Percentiles rank a stretch among this genome's conserved stretches.
Evolutionary conservation across 2,797 vertebrate species (phyloP).

Genomic region (Sebastiscus albofasciatus): DNA sequence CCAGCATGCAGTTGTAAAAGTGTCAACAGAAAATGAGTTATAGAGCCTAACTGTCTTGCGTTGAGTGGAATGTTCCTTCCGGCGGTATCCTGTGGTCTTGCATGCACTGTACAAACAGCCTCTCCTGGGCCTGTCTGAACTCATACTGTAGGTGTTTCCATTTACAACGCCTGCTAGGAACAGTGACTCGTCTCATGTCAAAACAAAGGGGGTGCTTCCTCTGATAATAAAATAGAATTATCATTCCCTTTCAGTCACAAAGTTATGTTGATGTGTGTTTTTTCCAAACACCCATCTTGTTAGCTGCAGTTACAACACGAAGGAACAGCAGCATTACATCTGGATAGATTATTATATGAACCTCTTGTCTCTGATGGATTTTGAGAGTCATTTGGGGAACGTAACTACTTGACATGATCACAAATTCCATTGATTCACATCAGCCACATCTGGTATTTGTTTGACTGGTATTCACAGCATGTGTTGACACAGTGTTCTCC

Average conservation of each 20-base stretch:
- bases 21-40: slow-evolving; percentile 47
- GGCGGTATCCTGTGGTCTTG: slow-evolving; percentile 35
- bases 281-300: not conserved
- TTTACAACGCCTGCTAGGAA: slow-evolving; percentile 2
- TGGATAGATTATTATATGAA: not conserved
- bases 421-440: not conserved
- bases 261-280: not conserved
- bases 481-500: slow-evolving; percentile 13
- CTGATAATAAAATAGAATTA: not conserved
- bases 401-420: slow-evolving; percentile 8
- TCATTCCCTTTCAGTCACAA: not conserved
- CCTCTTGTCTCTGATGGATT: not conserved
- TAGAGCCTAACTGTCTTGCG: slow-evolving; percentile 12
- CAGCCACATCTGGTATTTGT: slow-evolving; percentile 3
- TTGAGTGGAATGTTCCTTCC: slow-evolving; percentile 60
- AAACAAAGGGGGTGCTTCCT: slow-evolving; percentile 27
- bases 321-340: not conserved
- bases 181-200: slow-evolving; percentile 26
- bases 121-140: slow-evolving; percentile 71
- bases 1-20: slow-evolving; percentile 28
- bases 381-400: slow-evolving; percentile 13
- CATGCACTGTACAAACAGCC: slow-evolving; percentile 42
- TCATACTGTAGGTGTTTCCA: slow-evolving; percentile 57
- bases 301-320: slow-evolving; percentile 8
- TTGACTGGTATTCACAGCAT: not conserved